Base-by-base conservation (phyloP, 2,113 vertebrate genomes). In the Cardinalis cardinalis region DNA sequence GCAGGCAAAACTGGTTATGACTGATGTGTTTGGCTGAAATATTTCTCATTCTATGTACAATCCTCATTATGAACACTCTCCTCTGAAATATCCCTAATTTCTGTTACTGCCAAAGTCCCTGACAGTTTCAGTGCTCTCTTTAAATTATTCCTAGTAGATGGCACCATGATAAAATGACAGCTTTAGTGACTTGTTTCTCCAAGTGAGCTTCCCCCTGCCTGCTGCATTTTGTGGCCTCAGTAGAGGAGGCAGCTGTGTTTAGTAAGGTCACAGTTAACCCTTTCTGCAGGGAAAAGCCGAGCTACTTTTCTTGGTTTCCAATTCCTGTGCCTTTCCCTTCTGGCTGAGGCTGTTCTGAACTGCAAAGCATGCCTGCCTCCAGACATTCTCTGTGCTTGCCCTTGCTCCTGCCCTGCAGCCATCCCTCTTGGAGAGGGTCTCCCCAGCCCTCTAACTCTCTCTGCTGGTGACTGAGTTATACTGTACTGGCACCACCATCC, bases 361-460 rank as follows among this genome's bases (percentile, higher is more conserved):
- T 6, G 3, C 23, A 38, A 77, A 53, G 20, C 34, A 38, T 19
- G 5, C 6, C 8, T 0, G 1, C 20, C 59, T 32, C 18, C 14
- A 63, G 32, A 48, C 4, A 0, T 46, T 41, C 63, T 69, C 48
- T 51, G 53, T 36, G 21, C 25, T 25, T 79, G 49, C 36, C 25
- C 51, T 58, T 87, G 41, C 29, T 79, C 46, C 32, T 53, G 43
- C 31, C 12, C 34, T 4, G 1, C 36, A 78, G 52, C 40, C 8
- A 7, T 21, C 7, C 15, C 17, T 18, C 0, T 0, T 1, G 32
- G 4, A 51, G 6, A 28, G 44, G 43, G 21, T 77, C 6, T 87
- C 4, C 3, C 18, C 18, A 36, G 18, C 12, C 9, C 4, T 14
- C 7, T 10, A 26, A 18, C 20, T 49, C 58, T 68, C 56, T 61